Evolutionary conservation across 2,113 vertebrate genomes (phyloP).

Genomic region (Tragelaphus strepsiceros): DNA sequence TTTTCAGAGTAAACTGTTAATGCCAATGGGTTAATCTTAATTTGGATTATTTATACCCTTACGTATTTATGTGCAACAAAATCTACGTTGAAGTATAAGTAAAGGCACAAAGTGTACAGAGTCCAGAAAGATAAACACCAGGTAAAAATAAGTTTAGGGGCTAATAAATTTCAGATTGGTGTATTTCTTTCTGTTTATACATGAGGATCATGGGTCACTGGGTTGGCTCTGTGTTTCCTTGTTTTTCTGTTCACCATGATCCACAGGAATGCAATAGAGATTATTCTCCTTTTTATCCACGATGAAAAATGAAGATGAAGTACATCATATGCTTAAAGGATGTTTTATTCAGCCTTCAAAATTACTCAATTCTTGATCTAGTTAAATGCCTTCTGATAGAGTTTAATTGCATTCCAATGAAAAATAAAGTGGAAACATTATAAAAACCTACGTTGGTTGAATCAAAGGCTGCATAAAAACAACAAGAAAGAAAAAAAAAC

Average conservation of each 20-base stretch:
- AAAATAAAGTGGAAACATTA: slow-evolving; percentile 40
- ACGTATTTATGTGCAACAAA: background rate
- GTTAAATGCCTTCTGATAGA: slow-evolving; percentile 32
- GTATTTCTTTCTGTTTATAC: slow-evolving; percentile 1
- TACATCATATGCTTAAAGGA: slow-evolving; percentile 33
- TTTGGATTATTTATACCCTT: background rate
- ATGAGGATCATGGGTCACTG: slow-evolving; percentile 1
- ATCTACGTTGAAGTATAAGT: background rate
- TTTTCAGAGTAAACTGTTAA: background rate
- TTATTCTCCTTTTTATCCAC: background rate
- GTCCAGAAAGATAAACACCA: background rate
- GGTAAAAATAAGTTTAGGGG: slow-evolving; percentile 36
- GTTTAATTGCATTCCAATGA: slow-evolving; percentile 59
- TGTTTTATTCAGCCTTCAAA: slow-evolving; percentile 37
- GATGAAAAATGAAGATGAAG: slow-evolving; percentile 51
- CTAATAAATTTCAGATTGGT: slow-evolving; percentile 44
- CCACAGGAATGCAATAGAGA: slow-evolving; percentile 42
- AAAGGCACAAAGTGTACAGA: background rate
- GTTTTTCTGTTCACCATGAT: slow-evolving; percentile 43
- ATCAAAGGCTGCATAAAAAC: background rate
- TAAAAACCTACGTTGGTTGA: background rate
- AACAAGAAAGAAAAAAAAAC: background rate
- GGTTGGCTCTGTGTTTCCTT: background rate
- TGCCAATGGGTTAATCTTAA: background rate
- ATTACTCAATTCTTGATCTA: slow-evolving; percentile 39